These are phyloP conservation scores for Anagyrus pseudococci DNA, from an alignment of 2,888 invertebrate species.

Conservation along the genomic window DNA sequence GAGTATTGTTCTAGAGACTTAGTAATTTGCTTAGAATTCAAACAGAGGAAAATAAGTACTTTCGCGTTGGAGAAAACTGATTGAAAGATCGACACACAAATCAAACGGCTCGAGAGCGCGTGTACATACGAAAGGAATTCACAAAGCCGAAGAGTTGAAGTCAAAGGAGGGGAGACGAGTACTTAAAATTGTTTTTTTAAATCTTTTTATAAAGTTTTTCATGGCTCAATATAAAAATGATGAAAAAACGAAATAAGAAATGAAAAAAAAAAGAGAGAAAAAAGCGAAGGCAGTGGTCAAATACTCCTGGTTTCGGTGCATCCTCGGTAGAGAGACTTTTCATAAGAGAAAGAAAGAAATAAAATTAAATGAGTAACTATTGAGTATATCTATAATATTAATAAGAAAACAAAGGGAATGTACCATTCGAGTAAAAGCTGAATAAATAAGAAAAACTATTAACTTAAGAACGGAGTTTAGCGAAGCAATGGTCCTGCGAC, in stretches of 20 bases:
- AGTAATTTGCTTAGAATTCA: neutral
- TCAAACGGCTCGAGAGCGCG: constrained; percentile 22
- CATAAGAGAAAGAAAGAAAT: constrained; percentile 29
- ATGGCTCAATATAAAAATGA: constrained; percentile 23
- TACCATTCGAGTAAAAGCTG: constrained; percentile 31
- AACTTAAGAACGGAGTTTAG: constrained; percentile 43
- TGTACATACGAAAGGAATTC: constrained; percentile 27
- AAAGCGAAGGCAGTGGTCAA: constrained; percentile 17
- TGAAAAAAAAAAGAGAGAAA: constrained; percentile 10
- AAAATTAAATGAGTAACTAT: constrained; percentile 37
- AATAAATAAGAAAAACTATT: constrained; percentile 29
- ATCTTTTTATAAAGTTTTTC: constrained; percentile 40
- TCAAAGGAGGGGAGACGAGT: constrained; percentile 16
- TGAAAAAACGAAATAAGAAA: constrained; percentile 13
- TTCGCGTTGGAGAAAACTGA: neutral
- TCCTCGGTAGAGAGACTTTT: constrained; percentile 32
- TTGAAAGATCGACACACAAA: constrained; percentile 8
- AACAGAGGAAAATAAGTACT: too few species aligned
- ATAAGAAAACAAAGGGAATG: constrained; percentile 33
- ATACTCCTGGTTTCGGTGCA: constrained; percentile 39
- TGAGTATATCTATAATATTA: too few species aligned
- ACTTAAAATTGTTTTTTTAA: constrained; percentile 36
- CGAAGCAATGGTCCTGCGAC: constrained; percentile 61
- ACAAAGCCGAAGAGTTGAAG: constrained; percentile 7
- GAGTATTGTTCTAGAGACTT: constrained; percentile 24